Percentiles rank a stretch among this genome's conserved stretches.
phyloP scores from a whole-genome alignment of 2,888 invertebrate species.

The Seira ritae region DNA sequence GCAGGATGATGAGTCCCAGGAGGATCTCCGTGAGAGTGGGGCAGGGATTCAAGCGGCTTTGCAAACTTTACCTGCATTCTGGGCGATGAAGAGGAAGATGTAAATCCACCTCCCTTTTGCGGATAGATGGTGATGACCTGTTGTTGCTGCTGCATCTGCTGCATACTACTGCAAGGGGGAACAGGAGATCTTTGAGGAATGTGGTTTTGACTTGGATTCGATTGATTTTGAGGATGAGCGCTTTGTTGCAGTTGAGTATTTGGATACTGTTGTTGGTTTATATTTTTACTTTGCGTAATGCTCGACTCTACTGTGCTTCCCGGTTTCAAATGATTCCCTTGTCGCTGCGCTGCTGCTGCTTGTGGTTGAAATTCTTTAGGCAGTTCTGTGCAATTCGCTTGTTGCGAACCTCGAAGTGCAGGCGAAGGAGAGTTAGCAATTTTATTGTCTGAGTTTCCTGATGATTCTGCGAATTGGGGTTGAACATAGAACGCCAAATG shows the following conservation, averaged over 20 bases:
- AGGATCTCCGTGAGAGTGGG: slow-evolving; percentile 32
- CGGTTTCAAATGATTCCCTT: slow-evolving; percentile 41
- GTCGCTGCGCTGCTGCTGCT: slow-evolving; percentile 31
- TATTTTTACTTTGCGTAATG: not conserved
- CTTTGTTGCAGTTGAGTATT: slow-evolving; percentile 21
- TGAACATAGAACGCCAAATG: slow-evolving; percentile 67
- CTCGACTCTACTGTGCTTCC: slow-evolving; percentile 22
- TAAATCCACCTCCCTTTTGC: slow-evolving; percentile 53
- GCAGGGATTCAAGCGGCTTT: slow-evolving; percentile 48
- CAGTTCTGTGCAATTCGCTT: slow-evolving; percentile 46
- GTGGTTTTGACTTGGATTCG: slow-evolving; percentile 40
- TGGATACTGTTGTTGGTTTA: slow-evolving; percentile 14
- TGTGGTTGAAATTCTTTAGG: slow-evolving; percentile 62
- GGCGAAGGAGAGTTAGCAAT: slow-evolving; percentile 63
- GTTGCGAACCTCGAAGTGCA: slow-evolving; percentile 58
- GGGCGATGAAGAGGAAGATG: slow-evolving; percentile 53
- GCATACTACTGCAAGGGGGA: slow-evolving; percentile 46
- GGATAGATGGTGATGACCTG: slow-evolving; percentile 58
- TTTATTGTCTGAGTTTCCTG: slow-evolving; percentile 67
- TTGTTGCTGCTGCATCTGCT: slow-evolving; percentile 55
- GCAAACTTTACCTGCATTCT: slow-evolving; percentile 59
- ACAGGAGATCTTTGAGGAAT: slow-evolving; percentile 48
- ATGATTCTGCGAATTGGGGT: slow-evolving; percentile 54
- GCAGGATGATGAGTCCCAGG: not conserved
- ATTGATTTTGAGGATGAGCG: not conserved